Evolutionary conservation across 2,888 invertebrate species (phyloP), one percentile per base, ranked within the genome.

Genomic region (Synergus japonicus): DNA sequence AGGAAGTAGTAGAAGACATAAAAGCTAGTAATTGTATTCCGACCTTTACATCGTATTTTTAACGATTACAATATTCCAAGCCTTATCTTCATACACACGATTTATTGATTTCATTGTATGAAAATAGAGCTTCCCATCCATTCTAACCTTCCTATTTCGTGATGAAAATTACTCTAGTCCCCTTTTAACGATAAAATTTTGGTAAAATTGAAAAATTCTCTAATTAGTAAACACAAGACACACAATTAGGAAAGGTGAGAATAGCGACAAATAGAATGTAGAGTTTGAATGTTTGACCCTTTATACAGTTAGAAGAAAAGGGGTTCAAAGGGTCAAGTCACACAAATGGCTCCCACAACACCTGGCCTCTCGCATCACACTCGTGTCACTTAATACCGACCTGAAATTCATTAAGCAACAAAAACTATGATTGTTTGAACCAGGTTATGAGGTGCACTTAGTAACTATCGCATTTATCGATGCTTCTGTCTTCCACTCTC

Each of bases 361-460:
- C 89, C 92, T 91, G 92, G 92, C 90, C 87, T 90, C 90, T 90
- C 91, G 90, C 91, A 90, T 91, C 91, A 90, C 89, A 90, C 90
- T 90, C 90, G 89, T 87, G 87, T 91, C 90, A 89, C 90, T 92
- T 92, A 92, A 92, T 92, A 92, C 89, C 92, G 92, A 92, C 92
- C 92, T 92, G 92, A 91, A 92, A 92, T 92, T 90, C 90, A 92
- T 92, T 90, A 92, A 91, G 91, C 89, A 92, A 92, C 92, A 92
- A 90, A 92, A 91, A 91, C 89, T 87, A 90, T 91, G 90, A 90
- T 91, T 91, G 86, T 89, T 87, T 88, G 86, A 90, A 88, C 88
- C 87, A 86, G 83, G 85, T 87, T 86, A 86, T 84, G 86, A 87
- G 87, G 83, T 87, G 86, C 87, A 83, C 88, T 90, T 89, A 90